These are phyloP conservation scores for Xestia rhomboidea DNA, from an alignment of 2,888 invertebrate species.

Conservation along the genomic window DNA sequence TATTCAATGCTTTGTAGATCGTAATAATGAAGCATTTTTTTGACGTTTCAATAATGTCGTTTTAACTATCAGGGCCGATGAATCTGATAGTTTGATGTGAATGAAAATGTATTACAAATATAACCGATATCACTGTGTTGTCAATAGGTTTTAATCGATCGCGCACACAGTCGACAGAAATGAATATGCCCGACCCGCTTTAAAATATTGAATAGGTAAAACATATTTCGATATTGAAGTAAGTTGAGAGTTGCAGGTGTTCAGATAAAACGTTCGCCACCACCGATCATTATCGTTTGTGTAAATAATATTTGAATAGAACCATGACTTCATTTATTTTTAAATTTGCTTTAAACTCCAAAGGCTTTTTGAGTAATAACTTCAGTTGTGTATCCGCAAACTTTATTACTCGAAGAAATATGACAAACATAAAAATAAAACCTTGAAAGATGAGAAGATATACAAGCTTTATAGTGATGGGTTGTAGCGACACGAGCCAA, in stretches of 20 bases:
- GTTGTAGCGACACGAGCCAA: background rate
- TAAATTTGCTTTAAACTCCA: constrained; percentile 14
- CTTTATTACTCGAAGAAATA: constrained; percentile 38
- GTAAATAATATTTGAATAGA: background rate
- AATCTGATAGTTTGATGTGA: background rate
- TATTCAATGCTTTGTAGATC: background rate
- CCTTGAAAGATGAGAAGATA: constrained; percentile 23
- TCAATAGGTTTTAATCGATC: constrained; percentile 2
- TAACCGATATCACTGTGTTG: constrained; percentile 1
- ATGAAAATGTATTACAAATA: constrained; percentile 5
- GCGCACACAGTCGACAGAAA: background rate
- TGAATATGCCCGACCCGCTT: background rate
- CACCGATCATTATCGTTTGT: background rate
- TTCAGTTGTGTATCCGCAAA: constrained; percentile 28
- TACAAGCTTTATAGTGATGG: constrained; percentile 46
- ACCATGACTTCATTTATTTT: constrained; percentile 3
- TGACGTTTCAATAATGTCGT: background rate
- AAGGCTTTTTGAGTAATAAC: constrained; percentile 26
- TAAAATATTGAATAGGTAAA: background rate
- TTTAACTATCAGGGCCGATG: background rate
- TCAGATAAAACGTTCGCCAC: constrained; percentile 1
- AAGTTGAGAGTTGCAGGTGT: background rate
- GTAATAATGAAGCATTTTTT: background rate
- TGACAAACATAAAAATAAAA: constrained; percentile 44
- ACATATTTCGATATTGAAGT: background rate